Evolutionary conservation across 2,113 vertebrate species (phyloP).

Genomic region (Passer domesticus): DNA sequence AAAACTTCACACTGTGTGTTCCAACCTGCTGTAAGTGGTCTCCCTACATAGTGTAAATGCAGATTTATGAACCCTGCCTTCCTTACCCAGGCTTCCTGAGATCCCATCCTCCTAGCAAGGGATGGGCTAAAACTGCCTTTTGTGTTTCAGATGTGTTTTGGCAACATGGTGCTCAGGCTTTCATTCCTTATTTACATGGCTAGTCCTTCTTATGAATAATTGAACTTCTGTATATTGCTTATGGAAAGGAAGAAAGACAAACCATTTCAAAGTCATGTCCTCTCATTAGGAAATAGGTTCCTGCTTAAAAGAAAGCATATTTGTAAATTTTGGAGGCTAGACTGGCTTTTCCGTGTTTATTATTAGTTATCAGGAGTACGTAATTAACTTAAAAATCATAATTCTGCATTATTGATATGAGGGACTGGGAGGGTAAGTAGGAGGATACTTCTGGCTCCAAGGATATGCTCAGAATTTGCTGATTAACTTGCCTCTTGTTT

Average conservation of each 20-base stretch:
- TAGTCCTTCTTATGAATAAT: constrained; percentile 24
- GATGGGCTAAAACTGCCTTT: neutral
- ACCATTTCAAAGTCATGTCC: neutral
- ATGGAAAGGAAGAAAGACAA: neutral
- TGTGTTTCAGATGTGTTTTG: neutral
- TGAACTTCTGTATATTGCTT: constrained; percentile 11
- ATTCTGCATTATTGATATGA: neutral
- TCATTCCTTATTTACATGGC: neutral
- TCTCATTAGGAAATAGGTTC: neutral
- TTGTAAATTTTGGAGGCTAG: neutral
- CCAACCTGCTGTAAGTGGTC: neutral
- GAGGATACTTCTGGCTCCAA: neutral
- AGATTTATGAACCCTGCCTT: neutral
- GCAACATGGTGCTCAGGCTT: neutral
- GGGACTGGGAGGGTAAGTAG: neutral
- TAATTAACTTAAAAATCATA: neutral
- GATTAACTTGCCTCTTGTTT: constrained; percentile 3
- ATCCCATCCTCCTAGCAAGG: neutral
- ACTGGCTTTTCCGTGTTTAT: neutral
- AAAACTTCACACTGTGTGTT: neutral
- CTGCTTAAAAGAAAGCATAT: neutral
- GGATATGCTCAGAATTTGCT: neutral
- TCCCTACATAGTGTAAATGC: neutral
- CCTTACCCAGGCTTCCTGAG: neutral
- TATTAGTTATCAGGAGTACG: neutral